Conservation (phyloP, 2,797 vertebrate genomes). For the Ctenosaura bakeri region DNA sequence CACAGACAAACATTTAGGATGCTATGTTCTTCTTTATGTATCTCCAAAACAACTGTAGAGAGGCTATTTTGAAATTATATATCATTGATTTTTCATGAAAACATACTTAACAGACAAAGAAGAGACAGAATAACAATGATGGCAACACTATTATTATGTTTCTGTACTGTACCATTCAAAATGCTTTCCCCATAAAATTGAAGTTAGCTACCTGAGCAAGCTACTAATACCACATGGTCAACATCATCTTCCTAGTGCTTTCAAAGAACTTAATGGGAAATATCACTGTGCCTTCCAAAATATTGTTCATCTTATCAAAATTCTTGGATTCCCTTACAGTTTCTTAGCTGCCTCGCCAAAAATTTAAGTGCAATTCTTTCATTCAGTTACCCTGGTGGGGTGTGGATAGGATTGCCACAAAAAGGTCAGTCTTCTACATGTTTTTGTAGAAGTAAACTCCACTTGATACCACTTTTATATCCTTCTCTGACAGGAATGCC, state of each 20-base stretch:
- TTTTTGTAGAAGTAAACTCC: too few relatives aligned
- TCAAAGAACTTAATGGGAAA: background rate
- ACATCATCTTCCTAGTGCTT: background rate
- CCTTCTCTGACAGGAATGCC: too few relatives aligned
- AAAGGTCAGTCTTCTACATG: too few relatives aligned
- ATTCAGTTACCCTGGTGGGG: background rate
- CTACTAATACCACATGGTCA: background rate
- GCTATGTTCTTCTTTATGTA: background rate
- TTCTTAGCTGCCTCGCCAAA: background rate
- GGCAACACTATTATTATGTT: background rate
- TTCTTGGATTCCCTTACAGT: background rate
- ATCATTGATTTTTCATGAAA: background rate
- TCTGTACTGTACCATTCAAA: background rate
- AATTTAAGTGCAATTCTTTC: background rate
- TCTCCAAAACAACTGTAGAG: slow-evolving; percentile 43
- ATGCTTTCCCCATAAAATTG: background rate
- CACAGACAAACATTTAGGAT: slow-evolving; percentile 37
- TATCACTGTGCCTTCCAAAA: background rate
- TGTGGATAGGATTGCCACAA: background rate
- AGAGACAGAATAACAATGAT: background rate
- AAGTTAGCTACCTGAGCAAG: background rate
- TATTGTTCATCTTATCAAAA: background rate
- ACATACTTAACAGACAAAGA: background rate
- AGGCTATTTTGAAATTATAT: background rate
- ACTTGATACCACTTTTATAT: too few relatives aligned